Percentiles rank a stretch among this genome's conserved stretches.
Evolutionary conservation across 2,888 invertebrate genomes (phyloP).

Genomic region (Drosophila kanekoi): DNA sequence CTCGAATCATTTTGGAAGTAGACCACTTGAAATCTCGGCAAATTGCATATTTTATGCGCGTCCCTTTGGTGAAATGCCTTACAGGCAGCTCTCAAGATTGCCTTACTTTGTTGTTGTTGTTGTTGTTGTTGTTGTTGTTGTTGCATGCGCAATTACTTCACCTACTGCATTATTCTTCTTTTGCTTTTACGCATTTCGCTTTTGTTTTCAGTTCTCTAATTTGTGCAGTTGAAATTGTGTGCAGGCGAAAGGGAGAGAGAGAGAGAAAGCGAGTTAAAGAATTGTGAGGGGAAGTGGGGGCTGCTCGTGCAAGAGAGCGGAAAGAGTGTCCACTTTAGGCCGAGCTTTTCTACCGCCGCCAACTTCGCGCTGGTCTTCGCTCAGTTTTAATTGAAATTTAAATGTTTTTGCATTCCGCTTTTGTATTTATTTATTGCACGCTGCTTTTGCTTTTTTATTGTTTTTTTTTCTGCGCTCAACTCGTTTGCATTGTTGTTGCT

Average conservation of each 20-base stretch:
- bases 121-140: slow-evolving; percentile 55
- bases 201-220: slow-evolving; percentile 68
- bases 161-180: slow-evolving; percentile 40
- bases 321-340: slow-evolving; percentile 60
- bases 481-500: slow-evolving; percentile 61
- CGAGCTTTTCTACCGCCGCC: slow-evolving; percentile 34
- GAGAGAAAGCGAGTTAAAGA: not conserved
- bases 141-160: slow-evolving; percentile 62
- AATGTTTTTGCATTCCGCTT: slow-evolving; percentile 74
- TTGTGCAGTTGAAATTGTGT: slow-evolving; percentile 55
- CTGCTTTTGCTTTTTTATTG: slow-evolving; percentile 29
- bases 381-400: slow-evolving; percentile 79
- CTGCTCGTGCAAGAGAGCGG: not conserved
- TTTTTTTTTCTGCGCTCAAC: slow-evolving; percentile 28
- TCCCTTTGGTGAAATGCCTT: slow-evolving; percentile 8
- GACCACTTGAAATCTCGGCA: slow-evolving; percentile 36
- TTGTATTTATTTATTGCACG: slow-evolving; percentile 66
- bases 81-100: slow-evolving; percentile 35
- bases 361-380: slow-evolving; percentile 40
- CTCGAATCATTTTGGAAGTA: slow-evolving; percentile 31
- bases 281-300: too few species aligned
- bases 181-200: slow-evolving; percentile 51
- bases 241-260: too few species aligned
- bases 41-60: slow-evolving; percentile 60
- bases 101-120: slow-evolving; percentile 51